Evolutionary conservation across 2,113 vertebrate species (phyloP).

Genomic region (Martes martes): DNA sequence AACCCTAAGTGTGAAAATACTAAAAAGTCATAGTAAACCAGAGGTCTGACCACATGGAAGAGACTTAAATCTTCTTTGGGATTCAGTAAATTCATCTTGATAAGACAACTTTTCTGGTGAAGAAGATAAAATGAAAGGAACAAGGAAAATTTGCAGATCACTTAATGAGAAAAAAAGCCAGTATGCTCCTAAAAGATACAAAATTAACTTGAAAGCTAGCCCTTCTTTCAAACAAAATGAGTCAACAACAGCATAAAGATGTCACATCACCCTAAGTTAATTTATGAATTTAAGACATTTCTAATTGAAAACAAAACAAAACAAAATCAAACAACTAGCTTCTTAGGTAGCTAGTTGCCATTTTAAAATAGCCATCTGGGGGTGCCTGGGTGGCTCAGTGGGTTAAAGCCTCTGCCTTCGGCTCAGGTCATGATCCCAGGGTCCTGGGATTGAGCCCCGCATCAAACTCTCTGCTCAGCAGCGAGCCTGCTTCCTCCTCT

Average conservation of each 20-base stretch:
- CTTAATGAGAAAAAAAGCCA: neutral
- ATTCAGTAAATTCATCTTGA: neutral
- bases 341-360: neutral
- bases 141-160: neutral
- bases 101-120: neutral
- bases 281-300: neutral
- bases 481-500: too few species aligned
- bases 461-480: too few species aligned
- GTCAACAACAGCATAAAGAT: neutral
- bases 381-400: too few species aligned
- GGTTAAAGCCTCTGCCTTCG: too few species aligned
- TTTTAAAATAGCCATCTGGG: too few species aligned
- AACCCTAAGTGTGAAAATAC: neutral
- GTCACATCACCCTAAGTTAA: neutral
- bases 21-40: neutral
- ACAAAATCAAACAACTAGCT: neutral
- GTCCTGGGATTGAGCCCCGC: too few species aligned
- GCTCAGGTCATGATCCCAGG: too few species aligned
- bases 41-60: neutral
- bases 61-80: neutral
- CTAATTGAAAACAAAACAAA: neutral
- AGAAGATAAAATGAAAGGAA: neutral
- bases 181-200: neutral
- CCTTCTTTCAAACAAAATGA: neutral
- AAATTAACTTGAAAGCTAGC: neutral